Evolutionary conservation across 2,113 vertebrate species (phyloP).

Genomic region (Oreamnos americanus): DNA sequence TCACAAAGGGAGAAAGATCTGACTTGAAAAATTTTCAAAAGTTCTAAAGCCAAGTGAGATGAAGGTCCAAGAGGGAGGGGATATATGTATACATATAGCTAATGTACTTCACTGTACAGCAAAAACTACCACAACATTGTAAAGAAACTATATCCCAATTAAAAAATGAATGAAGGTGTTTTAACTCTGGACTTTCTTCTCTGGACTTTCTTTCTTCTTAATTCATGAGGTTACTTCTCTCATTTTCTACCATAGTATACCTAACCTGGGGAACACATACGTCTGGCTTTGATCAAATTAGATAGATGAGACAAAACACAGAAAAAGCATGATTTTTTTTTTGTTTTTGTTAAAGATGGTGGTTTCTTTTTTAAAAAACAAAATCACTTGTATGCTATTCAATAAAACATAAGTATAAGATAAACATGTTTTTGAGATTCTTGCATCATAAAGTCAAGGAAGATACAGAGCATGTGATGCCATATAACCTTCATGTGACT

Average conservation of each 20-base stretch:
- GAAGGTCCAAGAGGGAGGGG: not conserved
- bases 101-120: not conserved
- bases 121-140: not conserved
- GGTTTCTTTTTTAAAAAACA: not conserved
- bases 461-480: not conserved
- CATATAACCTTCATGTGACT: not conserved
- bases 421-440: not conserved
- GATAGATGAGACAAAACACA: not conserved
- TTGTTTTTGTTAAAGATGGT: not conserved
- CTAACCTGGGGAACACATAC: not conserved
- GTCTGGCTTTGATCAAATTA: not conserved
- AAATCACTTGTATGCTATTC: not conserved
- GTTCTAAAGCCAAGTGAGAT: not conserved
- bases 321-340: not conserved
- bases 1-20: not conserved
- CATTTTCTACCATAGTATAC: not conserved
- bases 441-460: not conserved
- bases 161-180: not conserved
- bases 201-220: not conserved
- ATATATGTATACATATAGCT: not conserved
- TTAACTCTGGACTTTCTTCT: not conserved
- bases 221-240: not conserved
- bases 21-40: not conserved
- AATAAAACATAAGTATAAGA: conserved; percentile 22
- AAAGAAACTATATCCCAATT: not conserved